A percentile compares a stretch with the other conserved stretches of the same genome.
These are phyloP conservation scores for Sinopyrophorus schimmeli DNA, from an alignment of 2,888 invertebrate species.

Conservation along the genomic window DNA sequence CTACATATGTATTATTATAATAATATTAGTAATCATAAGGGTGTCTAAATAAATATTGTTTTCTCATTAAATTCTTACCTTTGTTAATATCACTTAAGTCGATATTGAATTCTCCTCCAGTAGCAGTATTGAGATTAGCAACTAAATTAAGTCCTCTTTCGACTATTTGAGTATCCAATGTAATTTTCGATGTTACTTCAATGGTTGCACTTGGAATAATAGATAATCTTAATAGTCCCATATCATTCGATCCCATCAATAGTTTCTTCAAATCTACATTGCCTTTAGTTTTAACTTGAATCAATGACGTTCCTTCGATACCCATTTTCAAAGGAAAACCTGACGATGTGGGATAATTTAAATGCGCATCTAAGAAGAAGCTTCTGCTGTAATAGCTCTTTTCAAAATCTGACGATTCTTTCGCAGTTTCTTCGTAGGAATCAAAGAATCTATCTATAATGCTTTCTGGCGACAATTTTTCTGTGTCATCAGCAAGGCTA, in stretches of 20 bases:
- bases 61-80: constrained; percentile 10
- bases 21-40: no score
- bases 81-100: constrained; percentile 53
- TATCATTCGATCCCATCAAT: constrained; percentile 62
- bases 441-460: constrained; percentile 65
- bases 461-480: constrained; percentile 62
- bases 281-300: constrained; percentile 72
- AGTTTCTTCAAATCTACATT: constrained; percentile 69
- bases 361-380: constrained; percentile 76
- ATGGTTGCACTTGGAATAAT: constrained; percentile 74
- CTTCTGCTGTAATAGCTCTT: constrained; percentile 68
- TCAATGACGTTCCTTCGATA: constrained; percentile 73
- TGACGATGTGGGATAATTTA: constrained; percentile 80
- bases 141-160: constrained; percentile 76
- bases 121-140: constrained; percentile 76
- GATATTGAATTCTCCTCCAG: constrained; percentile 71
- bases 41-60: no score
- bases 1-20: no score
- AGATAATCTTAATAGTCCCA: constrained; percentile 68
- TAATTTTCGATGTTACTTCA: constrained; percentile 64
- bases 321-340: constrained; percentile 81
- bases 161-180: constrained; percentile 68
- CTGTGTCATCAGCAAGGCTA: constrained; percentile 65
- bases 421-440: constrained; percentile 62
- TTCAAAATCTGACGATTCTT: constrained; percentile 69